Conservation (phyloP, 2,888 invertebrate genomes). For the Chorisops tibialis region DNA sequence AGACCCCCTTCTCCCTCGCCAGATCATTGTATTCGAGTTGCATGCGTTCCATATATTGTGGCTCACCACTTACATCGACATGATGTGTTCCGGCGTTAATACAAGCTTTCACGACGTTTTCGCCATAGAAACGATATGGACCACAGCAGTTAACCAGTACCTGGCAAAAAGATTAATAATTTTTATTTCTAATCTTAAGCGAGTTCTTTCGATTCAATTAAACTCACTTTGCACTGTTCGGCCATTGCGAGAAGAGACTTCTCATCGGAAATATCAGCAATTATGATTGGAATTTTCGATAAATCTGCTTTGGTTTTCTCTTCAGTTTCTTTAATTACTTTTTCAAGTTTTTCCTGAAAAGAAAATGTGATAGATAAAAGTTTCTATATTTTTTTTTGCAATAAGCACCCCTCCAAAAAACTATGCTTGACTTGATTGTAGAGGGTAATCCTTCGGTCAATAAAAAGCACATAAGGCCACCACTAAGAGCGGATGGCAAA, state of each 20-base stretch:
- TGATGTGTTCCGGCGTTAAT: constrained; percentile 77
- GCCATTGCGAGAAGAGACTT: constrained; percentile 80
- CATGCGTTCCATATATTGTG: constrained; percentile 82
- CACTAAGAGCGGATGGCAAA: no score
- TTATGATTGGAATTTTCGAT: constrained; percentile 62
- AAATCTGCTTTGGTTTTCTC: constrained; percentile 55
- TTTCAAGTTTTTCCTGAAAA: constrained; percentile 52
- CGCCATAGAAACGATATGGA: constrained; percentile 84
- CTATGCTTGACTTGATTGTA: no score
- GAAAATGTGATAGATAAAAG: not conserved
- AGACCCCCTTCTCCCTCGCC: constrained; percentile 77
- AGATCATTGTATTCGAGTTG: constrained; percentile 73
- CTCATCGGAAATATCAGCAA: constrained; percentile 75
- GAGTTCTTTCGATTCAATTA: not conserved
- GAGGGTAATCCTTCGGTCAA: no score
- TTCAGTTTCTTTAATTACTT: constrained; percentile 53
- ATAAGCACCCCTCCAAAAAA: no score
- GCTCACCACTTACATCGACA: constrained; percentile 92
- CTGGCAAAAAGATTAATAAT: constrained; percentile 27
- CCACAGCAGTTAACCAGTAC: constrained; percentile 86
- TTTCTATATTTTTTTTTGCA: no score
- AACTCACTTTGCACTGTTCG: constrained; percentile 62
- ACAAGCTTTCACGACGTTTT: constrained; percentile 85
- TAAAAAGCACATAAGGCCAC: no score
- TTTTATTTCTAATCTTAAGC: not conserved